Evolutionary conservation across 2,888 invertebrate genomes (phyloP).

Genomic region (Stenurella melanura): DNA sequence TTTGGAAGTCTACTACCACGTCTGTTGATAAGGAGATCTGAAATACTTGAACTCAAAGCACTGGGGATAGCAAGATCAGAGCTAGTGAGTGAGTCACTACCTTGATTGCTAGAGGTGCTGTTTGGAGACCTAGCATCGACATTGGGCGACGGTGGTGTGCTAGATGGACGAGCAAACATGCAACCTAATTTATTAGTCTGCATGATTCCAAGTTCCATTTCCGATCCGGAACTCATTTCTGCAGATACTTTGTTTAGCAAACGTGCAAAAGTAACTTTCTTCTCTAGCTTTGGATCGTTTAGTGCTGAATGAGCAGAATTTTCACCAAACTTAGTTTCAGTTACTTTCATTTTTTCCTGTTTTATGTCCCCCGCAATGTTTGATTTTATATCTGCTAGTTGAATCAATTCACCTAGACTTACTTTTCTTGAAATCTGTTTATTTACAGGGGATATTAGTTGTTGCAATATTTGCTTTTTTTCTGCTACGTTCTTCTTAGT

Average conservation of each 20-base stretch:
- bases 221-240: slow-evolving; percentile 86
- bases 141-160: slow-evolving; percentile 81
- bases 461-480: slow-evolving; percentile 87
- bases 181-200: slow-evolving; percentile 69
- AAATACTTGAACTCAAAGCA: slow-evolving; percentile 77
- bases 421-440: slow-evolving; percentile 80
- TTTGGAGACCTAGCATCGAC: slow-evolving; percentile 79
- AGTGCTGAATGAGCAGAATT: slow-evolving; percentile 76
- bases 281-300: slow-evolving; percentile 83
- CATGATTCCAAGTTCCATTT: slow-evolving; percentile 77
- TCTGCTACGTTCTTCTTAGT: slow-evolving; percentile 84
- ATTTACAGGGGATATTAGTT: slow-evolving; percentile 81
- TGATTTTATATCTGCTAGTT: slow-evolving; percentile 80
- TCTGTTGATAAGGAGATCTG: slow-evolving; percentile 68
- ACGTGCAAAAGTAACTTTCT: slow-evolving; percentile 86
- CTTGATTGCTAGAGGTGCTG: slow-evolving; percentile 85
- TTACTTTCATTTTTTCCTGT: slow-evolving; percentile 72
- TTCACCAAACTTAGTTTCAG: slow-evolving; percentile 78
- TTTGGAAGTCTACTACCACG: slow-evolving; percentile 65
- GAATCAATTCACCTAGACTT: slow-evolving; percentile 84
- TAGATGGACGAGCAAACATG: slow-evolving; percentile 72
- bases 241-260: slow-evolving; percentile 82
- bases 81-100: slow-evolving; percentile 85
- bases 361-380: slow-evolving; percentile 70
- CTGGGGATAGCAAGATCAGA: slow-evolving; percentile 81